phyloP scores from a whole-genome alignment of 1,140 invertebrate species.

The Tribolium madens region DNA sequence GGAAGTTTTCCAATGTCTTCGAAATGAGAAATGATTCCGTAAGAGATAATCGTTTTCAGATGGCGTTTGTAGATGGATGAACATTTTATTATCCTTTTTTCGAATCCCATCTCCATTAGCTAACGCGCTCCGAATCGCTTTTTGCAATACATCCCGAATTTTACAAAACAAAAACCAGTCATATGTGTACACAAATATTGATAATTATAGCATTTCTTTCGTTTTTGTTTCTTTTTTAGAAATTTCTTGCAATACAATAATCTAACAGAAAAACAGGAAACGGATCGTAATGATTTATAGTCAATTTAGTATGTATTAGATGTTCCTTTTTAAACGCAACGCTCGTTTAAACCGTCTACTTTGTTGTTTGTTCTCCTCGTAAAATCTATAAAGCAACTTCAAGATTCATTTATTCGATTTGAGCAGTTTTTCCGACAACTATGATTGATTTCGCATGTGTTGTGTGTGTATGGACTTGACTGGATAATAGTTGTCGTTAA shows the following conservation, averaged over 20 bases:
- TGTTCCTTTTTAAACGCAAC: constrained; percentile 40
- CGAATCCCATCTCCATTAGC: constrained; percentile 48
- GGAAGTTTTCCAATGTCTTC: constrained; percentile 46
- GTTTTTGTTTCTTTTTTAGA: constrained; percentile 10
- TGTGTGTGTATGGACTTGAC: constrained; percentile 38
- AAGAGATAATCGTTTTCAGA: constrained; percentile 54
- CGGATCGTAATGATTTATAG: constrained; percentile 47
- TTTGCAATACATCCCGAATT: neutral
- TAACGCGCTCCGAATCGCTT: constrained; percentile 37
- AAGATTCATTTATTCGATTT: constrained; percentile 22
- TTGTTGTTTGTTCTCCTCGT: constrained; percentile 37
- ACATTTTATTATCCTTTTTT: constrained; percentile 53
- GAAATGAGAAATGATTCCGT: constrained; percentile 46
- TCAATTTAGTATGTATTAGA: constrained; percentile 50
- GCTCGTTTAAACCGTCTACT: constrained; percentile 42
- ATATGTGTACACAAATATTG: neutral
- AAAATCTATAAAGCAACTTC: constrained; percentile 37
- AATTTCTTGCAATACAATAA: constrained; percentile 40
- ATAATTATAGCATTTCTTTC: constrained; percentile 2
- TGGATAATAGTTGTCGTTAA: constrained; percentile 37
- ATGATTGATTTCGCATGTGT: neutral
- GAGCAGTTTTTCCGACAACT: constrained; percentile 5
- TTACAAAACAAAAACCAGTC: constrained; percentile 19
- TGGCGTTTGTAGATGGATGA: constrained; percentile 53
- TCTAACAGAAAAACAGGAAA: constrained; percentile 46